phyloP scores from a whole-genome alignment of 2,888 invertebrate genomes.

The Callosobruchus maculatus region DNA sequence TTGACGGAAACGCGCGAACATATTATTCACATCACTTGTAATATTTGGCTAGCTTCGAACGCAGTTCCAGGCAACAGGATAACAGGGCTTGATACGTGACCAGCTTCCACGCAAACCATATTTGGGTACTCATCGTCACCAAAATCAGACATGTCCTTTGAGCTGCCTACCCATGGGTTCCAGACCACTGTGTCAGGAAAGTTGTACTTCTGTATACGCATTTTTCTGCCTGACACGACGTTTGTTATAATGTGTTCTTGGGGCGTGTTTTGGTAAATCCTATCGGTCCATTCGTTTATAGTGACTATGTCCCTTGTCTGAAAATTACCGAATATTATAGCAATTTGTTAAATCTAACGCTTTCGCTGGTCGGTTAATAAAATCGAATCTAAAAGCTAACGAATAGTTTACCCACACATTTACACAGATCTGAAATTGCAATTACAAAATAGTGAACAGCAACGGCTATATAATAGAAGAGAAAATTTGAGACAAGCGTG shows the following conservation, averaged over 20 bases:
- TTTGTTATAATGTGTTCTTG: conserved; percentile 91
- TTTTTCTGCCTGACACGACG: conserved; percentile 86
- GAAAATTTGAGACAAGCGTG: too few relatives aligned
- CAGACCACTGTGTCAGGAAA: conserved; percentile 95
- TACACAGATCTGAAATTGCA: too few relatives aligned
- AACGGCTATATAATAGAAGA: too few relatives aligned
- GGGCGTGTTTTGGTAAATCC: conserved; percentile 89
- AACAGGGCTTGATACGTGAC: conserved; percentile 83
- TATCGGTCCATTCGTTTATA: conserved; percentile 89
- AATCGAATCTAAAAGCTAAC: too few relatives aligned
- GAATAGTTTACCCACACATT: too few relatives aligned
- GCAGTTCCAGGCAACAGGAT: conserved; percentile 86
- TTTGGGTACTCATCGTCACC: conserved; percentile 96
- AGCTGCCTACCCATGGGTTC: conserved; percentile 95
- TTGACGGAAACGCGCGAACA: background rate
- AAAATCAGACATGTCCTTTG: conserved; percentile 89
- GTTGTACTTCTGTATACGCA: conserved; percentile 91
- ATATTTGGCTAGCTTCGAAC: conserved; percentile 87
- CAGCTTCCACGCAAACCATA: conserved; percentile 95
- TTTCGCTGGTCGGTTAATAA: too few relatives aligned
- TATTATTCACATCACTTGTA: conserved; percentile 64
- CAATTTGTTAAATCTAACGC: too few relatives aligned
- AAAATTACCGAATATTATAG: conserved; percentile 1
- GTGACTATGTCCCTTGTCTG: conserved; percentile 80
- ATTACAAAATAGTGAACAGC: too few relatives aligned